Percentiles rank a stretch among this genome's conserved stretches.
Evolutionary conservation across 2,888 invertebrate genomes (phyloP).

Genomic region (Portevinia maculata): DNA sequence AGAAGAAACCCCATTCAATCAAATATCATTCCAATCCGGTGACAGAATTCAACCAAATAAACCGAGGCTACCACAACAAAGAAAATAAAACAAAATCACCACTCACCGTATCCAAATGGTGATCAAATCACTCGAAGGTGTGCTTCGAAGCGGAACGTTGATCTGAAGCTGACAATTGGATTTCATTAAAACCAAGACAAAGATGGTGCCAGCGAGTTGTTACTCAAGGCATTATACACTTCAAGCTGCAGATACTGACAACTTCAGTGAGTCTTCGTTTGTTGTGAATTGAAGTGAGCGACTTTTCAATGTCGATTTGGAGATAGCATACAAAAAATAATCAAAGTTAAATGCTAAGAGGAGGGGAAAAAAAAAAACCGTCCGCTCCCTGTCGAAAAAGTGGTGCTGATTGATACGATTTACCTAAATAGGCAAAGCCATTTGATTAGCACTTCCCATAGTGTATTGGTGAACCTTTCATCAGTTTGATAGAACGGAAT

Average conservation of each 20-base stretch:
- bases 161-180: constrained; percentile 47
- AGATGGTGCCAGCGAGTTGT: constrained; percentile 20
- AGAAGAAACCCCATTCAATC: constrained; percentile 25
- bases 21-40: constrained; percentile 31
- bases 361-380: background rate
- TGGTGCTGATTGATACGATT: constrained; percentile 29
- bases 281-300: constrained; percentile 5
- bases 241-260: background rate
- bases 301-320: constrained; percentile 47
- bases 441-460: constrained; percentile 14
- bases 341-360: background rate
- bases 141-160: constrained; percentile 53
- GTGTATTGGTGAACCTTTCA: constrained; percentile 24
- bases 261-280: background rate
- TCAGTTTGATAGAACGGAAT: background rate
- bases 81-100: constrained; percentile 29
- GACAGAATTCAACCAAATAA: constrained; percentile 36
- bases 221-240: constrained; percentile 4
- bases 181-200: constrained; percentile 51
- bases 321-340: constrained; percentile 3
- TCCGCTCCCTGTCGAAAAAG: background rate
- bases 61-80: constrained; percentile 6
- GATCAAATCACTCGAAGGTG: constrained; percentile 19
- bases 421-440: constrained; percentile 26
- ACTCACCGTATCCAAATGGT: background rate